phyloP scores from a whole-genome alignment of 2,113 vertebrate genomes.

The Vulpes lagopus region DNA sequence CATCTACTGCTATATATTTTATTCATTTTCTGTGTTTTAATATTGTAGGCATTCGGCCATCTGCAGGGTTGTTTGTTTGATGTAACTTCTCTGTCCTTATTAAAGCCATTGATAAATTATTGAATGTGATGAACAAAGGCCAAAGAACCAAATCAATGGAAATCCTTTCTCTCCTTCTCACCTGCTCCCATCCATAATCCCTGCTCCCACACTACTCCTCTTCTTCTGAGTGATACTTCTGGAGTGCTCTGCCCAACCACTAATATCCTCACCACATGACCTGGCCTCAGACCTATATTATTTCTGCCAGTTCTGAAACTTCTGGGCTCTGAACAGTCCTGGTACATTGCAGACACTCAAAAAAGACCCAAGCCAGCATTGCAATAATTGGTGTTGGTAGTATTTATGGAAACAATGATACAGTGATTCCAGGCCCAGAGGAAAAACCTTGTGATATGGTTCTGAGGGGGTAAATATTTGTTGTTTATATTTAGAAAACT shows the following conservation, averaged over 20 bases:
- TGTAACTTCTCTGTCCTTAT: neutral
- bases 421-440: neutral
- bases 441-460: neutral
- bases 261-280: neutral
- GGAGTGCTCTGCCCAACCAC: neutral
- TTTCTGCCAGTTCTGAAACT: neutral
- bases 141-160: neutral
- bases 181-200: neutral
- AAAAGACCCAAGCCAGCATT: neutral
- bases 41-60: neutral
- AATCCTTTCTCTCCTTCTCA: neutral
- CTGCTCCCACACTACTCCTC: neutral
- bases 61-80: conserved; percentile 18
- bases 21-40: neutral
- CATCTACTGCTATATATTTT: neutral
- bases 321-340: neutral
- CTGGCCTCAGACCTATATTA: neutral
- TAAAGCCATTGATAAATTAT: conserved; percentile 30
- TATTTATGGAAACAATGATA: neutral
- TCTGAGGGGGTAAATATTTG: neutral
- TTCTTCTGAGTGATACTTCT: neutral
- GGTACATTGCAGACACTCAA: neutral
- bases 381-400: neutral
- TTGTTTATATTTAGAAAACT: conserved; percentile 20
- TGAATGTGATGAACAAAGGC: neutral